Evolutionary conservation across 2,113 vertebrate species (phyloP), one percentile per base, ranked within the genome.

Genomic region (Nothoprocta perdicaria): DNA sequence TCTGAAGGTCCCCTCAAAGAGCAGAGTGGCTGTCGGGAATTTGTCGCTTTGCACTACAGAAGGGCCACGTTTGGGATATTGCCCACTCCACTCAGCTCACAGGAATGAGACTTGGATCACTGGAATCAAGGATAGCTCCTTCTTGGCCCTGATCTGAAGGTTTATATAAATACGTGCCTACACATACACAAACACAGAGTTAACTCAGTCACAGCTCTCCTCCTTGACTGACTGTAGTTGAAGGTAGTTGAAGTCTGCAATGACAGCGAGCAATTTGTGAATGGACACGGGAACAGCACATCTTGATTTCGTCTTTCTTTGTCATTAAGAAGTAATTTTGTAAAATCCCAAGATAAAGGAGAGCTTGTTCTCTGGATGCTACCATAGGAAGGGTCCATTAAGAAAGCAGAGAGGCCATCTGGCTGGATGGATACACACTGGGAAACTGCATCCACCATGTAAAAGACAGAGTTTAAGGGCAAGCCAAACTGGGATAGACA

Each of bases 31-130:
- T 48, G 33, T 38, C 26, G 33, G 17, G 46, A 13, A 65, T 41
- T 73, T 65, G 38, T 46, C 17, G 46, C 27, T 38, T 33, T 3
- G 18, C 35, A 17, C 35, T 6, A 40, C 38, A 27, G 52, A 43
- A 53, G 35, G 29, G 24, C 45, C 5, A 0, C 10, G 9, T 15
- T 27, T 43, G 73, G 43, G 75, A 33, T 29, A 29, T 41, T 7
- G 6, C 24, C 53, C 26, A 29, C 33, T 7, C 29, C 26, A 1
- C 58, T 52, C 1, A 0, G 55, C 50, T 45, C 43, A 22, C 33
- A 50, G 55, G 33, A 2, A 0, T 0, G 2, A 31, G 13, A 67
- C 27, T 1, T 19, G 41, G 50, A 43, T 55, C 53, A 23, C 35
- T 12, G 16, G 50, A 69, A 40, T 5, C 1, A 2, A 41, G 61